phyloP scores from a whole-genome alignment of 2,888 invertebrate genomes.

The Opisthograptis luteolata region DNA sequence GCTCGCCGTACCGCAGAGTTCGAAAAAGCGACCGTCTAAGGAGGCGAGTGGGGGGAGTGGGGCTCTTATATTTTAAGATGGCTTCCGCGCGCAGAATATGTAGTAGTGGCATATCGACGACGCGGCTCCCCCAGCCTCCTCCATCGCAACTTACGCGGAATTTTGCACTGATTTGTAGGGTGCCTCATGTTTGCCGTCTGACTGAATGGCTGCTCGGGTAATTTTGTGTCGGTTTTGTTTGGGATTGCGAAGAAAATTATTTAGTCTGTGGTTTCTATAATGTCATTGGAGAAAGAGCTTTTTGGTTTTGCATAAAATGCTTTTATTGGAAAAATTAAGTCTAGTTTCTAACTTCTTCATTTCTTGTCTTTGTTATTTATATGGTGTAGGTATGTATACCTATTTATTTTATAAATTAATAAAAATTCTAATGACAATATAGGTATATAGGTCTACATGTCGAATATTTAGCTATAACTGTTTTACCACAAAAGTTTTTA shows the following conservation, averaged over 20 bases:
- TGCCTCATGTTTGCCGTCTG: conserved; percentile 26
- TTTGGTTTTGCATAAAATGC: too few relatives aligned
- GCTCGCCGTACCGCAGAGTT: conserved; percentile 53
- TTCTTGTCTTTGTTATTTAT: too few relatives aligned
- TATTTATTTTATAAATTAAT: too few relatives aligned
- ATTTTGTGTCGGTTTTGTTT: not conserved
- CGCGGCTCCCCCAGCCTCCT: conserved; percentile 57
- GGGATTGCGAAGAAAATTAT: not conserved
- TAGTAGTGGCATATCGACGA: conserved; percentile 69
- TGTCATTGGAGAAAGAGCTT: too few relatives aligned
- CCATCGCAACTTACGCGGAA: conserved; percentile 51
- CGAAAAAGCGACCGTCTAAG: conserved; percentile 80
- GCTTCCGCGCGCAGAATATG: conserved; percentile 68
- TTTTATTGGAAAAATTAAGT: too few relatives aligned
- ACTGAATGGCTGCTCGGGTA: not conserved
- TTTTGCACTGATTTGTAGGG: conserved; percentile 57
- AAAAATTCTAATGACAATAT: too few relatives aligned
- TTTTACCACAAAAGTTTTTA: too few relatives aligned
- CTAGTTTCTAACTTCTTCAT: too few relatives aligned
- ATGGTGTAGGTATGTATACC: too few relatives aligned
- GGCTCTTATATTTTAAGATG: conserved; percentile 82
- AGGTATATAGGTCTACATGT: too few relatives aligned
- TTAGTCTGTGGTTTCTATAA: too few relatives aligned
- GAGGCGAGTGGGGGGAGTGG: conserved; percentile 54
- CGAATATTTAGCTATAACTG: too few relatives aligned